These are phyloP conservation scores for Gavialis gangeticus DNA, from an alignment of 2,113 vertebrate species.

Conservation along the genomic window DNA sequence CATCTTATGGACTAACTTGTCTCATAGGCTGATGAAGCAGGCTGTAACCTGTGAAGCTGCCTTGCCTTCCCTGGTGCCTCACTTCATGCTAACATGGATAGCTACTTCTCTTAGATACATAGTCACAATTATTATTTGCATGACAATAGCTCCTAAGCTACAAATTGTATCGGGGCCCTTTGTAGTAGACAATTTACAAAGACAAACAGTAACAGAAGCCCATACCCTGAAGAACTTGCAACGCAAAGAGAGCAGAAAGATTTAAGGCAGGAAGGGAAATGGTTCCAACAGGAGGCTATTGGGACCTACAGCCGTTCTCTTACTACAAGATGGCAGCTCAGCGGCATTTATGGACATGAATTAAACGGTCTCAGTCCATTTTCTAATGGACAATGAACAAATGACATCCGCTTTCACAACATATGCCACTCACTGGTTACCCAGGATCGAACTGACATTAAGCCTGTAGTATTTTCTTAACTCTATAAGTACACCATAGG, in stretches of 20 bases:
- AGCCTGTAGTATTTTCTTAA: neutral
- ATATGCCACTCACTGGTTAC: neutral
- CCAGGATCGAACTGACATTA: neutral
- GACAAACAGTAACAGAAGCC: too few species aligned
- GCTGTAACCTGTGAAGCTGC: too few species aligned
- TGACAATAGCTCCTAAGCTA: neutral
- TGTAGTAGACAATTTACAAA: neutral
- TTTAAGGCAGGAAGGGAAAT: neutral
- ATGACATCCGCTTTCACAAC: neutral
- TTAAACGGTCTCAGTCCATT: neutral
- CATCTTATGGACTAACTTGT: too few species aligned
- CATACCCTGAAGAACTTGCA: neutral
- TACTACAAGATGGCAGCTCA: neutral
- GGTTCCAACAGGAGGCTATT: neutral
- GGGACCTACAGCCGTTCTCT: neutral
- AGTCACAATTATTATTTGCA: neutral
- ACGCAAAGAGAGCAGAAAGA: neutral
- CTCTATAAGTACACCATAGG: too few species aligned
- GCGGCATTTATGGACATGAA: neutral
- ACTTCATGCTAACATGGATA: too few species aligned
- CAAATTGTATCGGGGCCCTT: neutral
- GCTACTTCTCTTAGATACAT: too few species aligned
- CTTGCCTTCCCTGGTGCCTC: too few species aligned
- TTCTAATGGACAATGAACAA: neutral
- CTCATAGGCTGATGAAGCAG: too few species aligned